Evolutionary conservation across 2,113 vertebrate species (phyloP).

Genomic region (Brachyhypopomus gauderio): DNA sequence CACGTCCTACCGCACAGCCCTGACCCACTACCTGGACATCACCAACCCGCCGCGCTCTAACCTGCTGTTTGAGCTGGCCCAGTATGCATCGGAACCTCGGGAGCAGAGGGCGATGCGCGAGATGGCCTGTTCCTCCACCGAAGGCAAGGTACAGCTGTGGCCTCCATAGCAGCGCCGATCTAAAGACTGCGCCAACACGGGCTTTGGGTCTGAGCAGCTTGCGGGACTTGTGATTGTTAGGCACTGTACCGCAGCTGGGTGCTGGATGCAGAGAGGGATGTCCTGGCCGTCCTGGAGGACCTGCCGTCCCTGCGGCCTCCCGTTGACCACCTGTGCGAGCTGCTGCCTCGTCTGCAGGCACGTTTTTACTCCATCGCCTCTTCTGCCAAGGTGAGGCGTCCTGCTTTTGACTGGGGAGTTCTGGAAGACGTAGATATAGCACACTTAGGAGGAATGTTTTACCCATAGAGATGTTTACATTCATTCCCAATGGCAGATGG

Average conservation of each 20-base stretch:
- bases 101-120: constrained; percentile 83
- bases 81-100: constrained; percentile 70
- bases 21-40: constrained; percentile 87
- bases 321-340: constrained; percentile 85
- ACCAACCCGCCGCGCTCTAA: constrained; percentile 85
- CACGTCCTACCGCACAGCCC: constrained; percentile 81
- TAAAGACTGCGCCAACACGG: not conserved
- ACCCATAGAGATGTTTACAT: no score
- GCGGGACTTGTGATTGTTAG: constrained; percentile 53
- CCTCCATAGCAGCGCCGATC: not conserved
- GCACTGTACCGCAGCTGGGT: constrained; percentile 83
- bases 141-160: constrained; percentile 78
- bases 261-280: constrained; percentile 81
- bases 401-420: not conserved
- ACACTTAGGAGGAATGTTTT: no score
- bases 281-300: constrained; percentile 86
- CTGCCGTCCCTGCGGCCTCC: constrained; percentile 78
- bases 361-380: constrained; percentile 89
- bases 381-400: constrained; percentile 79
- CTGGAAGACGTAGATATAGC: not conserved
- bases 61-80: constrained; percentile 84
- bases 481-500: no score
- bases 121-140: constrained; percentile 80
- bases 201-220: not conserved
- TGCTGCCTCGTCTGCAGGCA: constrained; percentile 83